These are phyloP conservation scores for Drosophila nannoptera DNA, from an alignment of 1,140 invertebrate species.

Conservation along the genomic window DNA sequence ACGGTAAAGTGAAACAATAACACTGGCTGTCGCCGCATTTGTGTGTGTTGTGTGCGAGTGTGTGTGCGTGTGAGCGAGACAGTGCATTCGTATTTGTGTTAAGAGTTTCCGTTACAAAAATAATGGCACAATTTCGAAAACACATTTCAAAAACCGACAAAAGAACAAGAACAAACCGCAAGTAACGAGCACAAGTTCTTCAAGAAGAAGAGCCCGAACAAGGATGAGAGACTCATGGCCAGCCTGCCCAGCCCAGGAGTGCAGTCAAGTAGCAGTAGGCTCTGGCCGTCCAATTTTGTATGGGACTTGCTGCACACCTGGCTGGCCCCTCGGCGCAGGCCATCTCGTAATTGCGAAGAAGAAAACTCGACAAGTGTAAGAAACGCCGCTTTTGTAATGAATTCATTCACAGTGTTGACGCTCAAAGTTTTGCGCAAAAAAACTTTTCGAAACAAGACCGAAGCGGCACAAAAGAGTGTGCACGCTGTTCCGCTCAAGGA, in stretches of 20 bases:
- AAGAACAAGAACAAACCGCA: constrained; percentile 62
- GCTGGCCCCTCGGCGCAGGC: constrained; percentile 4
- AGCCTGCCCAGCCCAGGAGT: constrained; percentile 13
- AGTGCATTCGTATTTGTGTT: constrained; percentile 55
- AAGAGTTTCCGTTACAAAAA: constrained; percentile 68
- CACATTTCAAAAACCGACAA: constrained; percentile 67
- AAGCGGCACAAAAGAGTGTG: background rate
- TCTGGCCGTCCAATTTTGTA: constrained; percentile 39
- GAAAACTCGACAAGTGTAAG: constrained; percentile 67
- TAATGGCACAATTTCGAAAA: constrained; percentile 62
- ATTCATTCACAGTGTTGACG: constrained; percentile 62
- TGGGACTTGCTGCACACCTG: constrained; percentile 21
- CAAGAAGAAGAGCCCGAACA: constrained; percentile 48
- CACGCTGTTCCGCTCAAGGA: constrained; percentile 31
- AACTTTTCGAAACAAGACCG: constrained; percentile 28
- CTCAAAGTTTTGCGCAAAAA: constrained; percentile 48
- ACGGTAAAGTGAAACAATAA: constrained; percentile 67
- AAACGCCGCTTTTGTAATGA: constrained; percentile 65
- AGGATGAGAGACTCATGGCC: constrained; percentile 49
- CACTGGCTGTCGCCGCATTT: constrained; percentile 7
- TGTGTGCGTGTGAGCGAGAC: constrained; percentile 15
- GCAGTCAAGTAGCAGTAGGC: constrained; percentile 46
- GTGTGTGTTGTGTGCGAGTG: constrained; percentile 17
- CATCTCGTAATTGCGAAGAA: constrained; percentile 22
- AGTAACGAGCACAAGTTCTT: constrained; percentile 63